Base-by-base conservation (phyloP, 2,113 vertebrate species). In the Parus major region DNA sequence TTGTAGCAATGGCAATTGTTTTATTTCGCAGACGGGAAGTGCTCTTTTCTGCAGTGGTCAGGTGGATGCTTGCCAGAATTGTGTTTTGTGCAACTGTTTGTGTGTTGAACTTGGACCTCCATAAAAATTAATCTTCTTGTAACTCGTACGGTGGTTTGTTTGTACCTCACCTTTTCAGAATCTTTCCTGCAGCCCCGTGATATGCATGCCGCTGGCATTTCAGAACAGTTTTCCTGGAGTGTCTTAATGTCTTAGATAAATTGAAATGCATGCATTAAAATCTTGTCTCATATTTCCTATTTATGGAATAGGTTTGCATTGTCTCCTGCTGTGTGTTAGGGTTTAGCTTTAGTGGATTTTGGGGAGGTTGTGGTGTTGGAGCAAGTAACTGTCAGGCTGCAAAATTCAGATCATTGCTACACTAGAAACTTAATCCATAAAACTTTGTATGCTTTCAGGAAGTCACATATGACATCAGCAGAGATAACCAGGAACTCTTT, bases 1-100 rank as follows among this genome's bases (percentile, higher is more conserved):
- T 82, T 17, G 17, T 36, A 94, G 39, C 69, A 56, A 63, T 41
- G 11, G 72, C 70, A 76, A 73, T 92, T 96, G 81, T 84, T 89
- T 73, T 31, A 36, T 87, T 95, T 89, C 73, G 72, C 57, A 33
- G 11, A 79, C 72, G 63, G 84, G 94, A 94, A 90, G 42, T 86
- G 70, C 53, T 90, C 18, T 81, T 78, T 90, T 80, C 60, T 85
- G 65, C 35, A 23, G 55, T 55, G 53, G 27, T 88, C 44, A 39
- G 69, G 72, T 90, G 89, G 70, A 77, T 77, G 44, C 68, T 76
- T 95, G 87, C 87, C 91, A 95, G 91, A 90, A 90, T 92, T 84
- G 57, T 92, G 64, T 92, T 96, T 76, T 87, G 73, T 92, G 36
- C 59, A 91, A n/a, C 75, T 90, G 66, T 91, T 94, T 59, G 39